Evolutionary conservation across 2,888 invertebrate genomes (phyloP), one percentile per base, ranked within the genome.

Genomic region (Lasioglossum zephyrum): DNA sequence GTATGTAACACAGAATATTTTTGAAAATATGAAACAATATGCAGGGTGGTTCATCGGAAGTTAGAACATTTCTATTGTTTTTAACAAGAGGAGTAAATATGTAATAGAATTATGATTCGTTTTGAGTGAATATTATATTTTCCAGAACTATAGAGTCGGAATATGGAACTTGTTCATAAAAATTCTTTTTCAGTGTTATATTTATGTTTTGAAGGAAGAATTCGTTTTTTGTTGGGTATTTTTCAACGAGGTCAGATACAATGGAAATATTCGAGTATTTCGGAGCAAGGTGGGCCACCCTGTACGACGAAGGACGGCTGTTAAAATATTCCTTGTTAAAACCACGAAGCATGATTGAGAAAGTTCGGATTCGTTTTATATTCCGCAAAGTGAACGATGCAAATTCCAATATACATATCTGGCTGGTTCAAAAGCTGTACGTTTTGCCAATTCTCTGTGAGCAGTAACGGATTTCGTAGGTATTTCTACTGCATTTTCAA

Each of bases 401-500:
- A 86, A 88, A 88, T 88, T 80, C 79, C 73, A 69, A 70, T 53
- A 74, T 74, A 73, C 57, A 41, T 70, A 76, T 72, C 63, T 47
- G 77, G 78, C 80, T 84, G 73, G 73, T 76, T 70, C 77, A 77
- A 77, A 66, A 74, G 77, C 49, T 57, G 60, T 70, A 74, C 72
- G 78, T 77, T 69, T 84, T 85, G 79, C 79, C 77, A 80, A 80
- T 84, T 79, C 84, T 72, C 53, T 85, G 69, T 70, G 79, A 49
- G 82, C 81, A 53, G 86, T 76, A 78, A 82, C 85, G 88, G 88
- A 87, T 90, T 92, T 84, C 81, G 84, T 81, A 78, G 87, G 87
- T 88, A 89, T 87, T 85, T 86, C 86, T 76, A 73, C 84, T 84
- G 89, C 90, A 90, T 92, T 92, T 93, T 93, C 92, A 92, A 92